phyloP scores from a whole-genome alignment of 2,888 invertebrate genomes.

The Megalurothrips usitatus region DNA sequence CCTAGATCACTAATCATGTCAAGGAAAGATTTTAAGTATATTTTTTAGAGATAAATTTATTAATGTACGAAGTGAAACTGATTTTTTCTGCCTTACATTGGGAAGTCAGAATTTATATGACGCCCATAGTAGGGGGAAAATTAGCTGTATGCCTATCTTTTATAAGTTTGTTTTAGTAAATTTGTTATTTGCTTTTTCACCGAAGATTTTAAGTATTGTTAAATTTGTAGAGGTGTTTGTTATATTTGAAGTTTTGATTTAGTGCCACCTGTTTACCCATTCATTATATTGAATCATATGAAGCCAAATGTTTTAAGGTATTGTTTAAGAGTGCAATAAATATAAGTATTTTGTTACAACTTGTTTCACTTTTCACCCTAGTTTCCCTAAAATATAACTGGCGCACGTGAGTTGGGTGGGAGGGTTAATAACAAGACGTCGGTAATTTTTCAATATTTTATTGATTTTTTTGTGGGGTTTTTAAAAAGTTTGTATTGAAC shows the following conservation, averaged over 20 bases:
- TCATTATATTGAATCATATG: not conserved
- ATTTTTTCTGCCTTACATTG: not conserved
- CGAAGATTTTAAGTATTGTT: not conserved
- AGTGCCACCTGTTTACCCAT: not conserved
- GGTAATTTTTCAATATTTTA: not conserved
- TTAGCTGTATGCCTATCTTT: not conserved
- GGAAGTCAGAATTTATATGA: not conserved
- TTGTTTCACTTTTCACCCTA: not conserved
- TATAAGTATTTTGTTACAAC: not conserved
- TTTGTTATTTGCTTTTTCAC: not conserved
- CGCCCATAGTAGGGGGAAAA: not conserved
- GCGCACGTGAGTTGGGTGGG: not conserved
- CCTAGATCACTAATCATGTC: slow-evolving; percentile 73
- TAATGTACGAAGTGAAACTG: not conserved
- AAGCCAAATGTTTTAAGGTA: not conserved
- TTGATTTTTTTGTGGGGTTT: not conserved
- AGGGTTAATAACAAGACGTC: not conserved
- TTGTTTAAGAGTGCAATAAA: not conserved
- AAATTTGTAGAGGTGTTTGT: not conserved
- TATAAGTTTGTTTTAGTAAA: not conserved
- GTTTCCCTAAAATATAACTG: not conserved
- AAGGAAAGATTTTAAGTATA: not conserved
- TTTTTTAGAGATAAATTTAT: not conserved
- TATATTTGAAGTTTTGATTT: not conserved
- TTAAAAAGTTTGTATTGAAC: not conserved